These are phyloP conservation scores for Otocyon megalotis DNA, from an alignment of 2,113 vertebrate genomes.

Conservation along the genomic window DNA sequence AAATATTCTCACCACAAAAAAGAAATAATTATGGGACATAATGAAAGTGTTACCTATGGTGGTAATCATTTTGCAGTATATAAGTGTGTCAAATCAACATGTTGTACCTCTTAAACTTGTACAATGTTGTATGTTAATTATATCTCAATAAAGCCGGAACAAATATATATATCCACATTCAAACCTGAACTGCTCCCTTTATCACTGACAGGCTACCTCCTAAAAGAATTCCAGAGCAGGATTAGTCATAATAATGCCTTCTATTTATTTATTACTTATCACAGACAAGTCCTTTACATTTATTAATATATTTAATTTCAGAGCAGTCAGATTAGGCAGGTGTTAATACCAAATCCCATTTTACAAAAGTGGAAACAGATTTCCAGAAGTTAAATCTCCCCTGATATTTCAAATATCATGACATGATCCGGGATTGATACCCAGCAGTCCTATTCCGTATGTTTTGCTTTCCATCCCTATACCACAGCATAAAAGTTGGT, in stretches of 20 bases:
- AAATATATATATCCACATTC: background rate
- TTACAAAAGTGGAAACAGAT: slow-evolving; percentile 7
- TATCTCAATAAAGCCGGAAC: background rate
- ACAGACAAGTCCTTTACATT: background rate
- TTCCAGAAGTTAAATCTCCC: background rate
- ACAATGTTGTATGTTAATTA: background rate
- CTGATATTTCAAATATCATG: background rate
- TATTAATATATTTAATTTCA: slow-evolving; percentile 38
- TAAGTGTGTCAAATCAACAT: slow-evolving; percentile 11
- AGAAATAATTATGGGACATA: background rate
- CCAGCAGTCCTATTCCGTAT: background rate
- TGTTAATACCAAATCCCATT: background rate
- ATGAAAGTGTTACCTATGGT: background rate
- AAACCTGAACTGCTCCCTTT: background rate
- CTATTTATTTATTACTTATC: background rate
- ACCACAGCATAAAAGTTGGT: background rate
- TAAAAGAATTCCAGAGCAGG: background rate
- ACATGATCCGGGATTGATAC: background rate
- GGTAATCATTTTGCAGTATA: background rate
- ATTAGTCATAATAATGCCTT: background rate
- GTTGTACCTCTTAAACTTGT: background rate
- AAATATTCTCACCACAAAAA: background rate
- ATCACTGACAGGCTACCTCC: background rate
- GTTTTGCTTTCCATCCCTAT: background rate
- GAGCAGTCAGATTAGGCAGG: background rate